Percentiles rank a stretch among this genome's conserved stretches.
Conservation (phyloP, 2,888 invertebrate species). For the Pandemis corylana region DNA sequence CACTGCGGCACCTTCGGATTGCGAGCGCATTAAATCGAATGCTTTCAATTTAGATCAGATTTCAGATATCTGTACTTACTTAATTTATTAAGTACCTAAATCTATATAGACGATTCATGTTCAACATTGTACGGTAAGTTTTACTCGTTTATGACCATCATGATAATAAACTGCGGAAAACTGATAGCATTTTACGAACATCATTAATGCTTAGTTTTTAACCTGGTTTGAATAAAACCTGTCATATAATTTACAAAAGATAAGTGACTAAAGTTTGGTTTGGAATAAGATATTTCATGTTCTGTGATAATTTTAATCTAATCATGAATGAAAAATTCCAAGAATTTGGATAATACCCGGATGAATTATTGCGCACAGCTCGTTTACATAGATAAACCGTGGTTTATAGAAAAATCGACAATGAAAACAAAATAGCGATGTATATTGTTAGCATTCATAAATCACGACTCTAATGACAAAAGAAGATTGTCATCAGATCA, state of each 20-base stretch:
- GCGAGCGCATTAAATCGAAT: neutral
- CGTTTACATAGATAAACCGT: neutral
- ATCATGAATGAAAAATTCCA: constrained; percentile 9
- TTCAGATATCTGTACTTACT: neutral
- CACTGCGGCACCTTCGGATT: neutral
- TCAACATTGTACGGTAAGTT: neutral
- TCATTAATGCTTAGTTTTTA: neutral
- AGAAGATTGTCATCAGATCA: too few relatives aligned
- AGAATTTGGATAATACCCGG: neutral
- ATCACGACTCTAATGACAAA: too few relatives aligned
- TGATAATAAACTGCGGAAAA: neutral
- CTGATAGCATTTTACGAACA: neutral
- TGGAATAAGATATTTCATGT: neutral
- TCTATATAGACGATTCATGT: neutral
- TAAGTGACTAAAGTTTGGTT: constrained; percentile 17
- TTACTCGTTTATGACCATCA: neutral
- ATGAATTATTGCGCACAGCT: neutral
- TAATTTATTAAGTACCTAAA: neutral
- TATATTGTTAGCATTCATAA: too few relatives aligned
- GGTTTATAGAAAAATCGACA: neutral
- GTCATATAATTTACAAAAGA: constrained; percentile 4
- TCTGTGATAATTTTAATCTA: constrained; percentile 23
- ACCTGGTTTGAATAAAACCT: neutral
- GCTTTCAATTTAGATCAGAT: neutral
- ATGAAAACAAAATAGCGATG: neutral